Base-by-base conservation (phyloP, 2,113 vertebrate species). In the Indicator indicator region DNA sequence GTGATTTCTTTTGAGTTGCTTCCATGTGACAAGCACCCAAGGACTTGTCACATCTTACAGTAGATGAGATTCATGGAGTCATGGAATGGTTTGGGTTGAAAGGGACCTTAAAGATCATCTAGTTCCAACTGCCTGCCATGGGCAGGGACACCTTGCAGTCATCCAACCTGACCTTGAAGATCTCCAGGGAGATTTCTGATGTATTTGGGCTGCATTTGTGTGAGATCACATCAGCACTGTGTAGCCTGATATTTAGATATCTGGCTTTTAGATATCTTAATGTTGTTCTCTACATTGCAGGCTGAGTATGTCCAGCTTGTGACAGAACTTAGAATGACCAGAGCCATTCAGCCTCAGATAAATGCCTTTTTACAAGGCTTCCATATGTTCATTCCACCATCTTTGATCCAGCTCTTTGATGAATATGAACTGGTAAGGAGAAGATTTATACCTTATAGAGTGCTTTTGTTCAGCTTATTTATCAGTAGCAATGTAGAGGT, bases 221-320 rank as follows among this genome's bases (percentile, higher is more conserved):
- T 48, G 33, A 32, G 21, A 88, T 50, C 67, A 18, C 32, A 13
- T 4, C 6, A 69, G 23, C 21, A 7, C 12, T 44, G 3, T 19
- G 7, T 60, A 16, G 5, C 75, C 88, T 44, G 60, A 54, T 42
- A 86, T 1, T 55, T 30, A 2, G 87, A 32, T 67, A 0, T 73
- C 59, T 44, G 60, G 58, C 48, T 88, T 1, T 55, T 30, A 2
- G 87, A 32, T 67, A 0, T 73, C 59, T 79, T 77, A 73, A 54
- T n/a, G n/a, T 18, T 1, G 1, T 72, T 89, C 94, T 83, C 69
- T 90, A 0, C 28, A 4, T 97, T 97, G 62, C 77, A 99, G 99
- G 99, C 97, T 3, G 99, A 99, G 93, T 99, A 99, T n/a, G 99
- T 99, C 48, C 99, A 99, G 97, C 98, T 99, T 90, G 99, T 99